Evolutionary conservation across 2,113 vertebrate genomes (phyloP).

Genomic region (Agapornis roseicollis): DNA sequence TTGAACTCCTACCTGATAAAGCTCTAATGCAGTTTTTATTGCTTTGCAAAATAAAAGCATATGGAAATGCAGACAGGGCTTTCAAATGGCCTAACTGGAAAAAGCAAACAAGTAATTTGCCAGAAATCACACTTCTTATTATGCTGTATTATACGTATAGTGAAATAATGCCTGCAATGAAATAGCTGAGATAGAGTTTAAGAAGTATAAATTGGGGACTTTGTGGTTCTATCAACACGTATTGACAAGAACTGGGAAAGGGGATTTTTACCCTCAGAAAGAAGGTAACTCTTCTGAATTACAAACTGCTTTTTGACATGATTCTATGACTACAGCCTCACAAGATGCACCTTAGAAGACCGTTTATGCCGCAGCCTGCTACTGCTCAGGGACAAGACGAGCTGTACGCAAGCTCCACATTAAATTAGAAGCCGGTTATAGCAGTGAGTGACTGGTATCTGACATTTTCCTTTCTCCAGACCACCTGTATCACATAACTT

Average conservation of each 20-base stretch:
- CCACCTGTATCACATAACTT: neutral
- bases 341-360: neutral
- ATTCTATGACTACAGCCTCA: neutral
- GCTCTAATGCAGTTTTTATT: neutral
- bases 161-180: neutral
- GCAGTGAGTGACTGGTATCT: neutral
- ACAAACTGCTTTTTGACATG: neutral
- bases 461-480: conserved; percentile 29
- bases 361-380: neutral
- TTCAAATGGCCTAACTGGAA: neutral
- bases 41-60: neutral
- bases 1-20: neutral
- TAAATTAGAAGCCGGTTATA: neutral
- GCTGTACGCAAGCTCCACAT: neutral
- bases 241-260: neutral
- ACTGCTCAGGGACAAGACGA: neutral
- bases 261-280: neutral
- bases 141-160: neutral
- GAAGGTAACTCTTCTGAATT: neutral
- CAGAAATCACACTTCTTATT: neutral
- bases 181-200: neutral
- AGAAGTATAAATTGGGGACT: neutral
- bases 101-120: neutral
- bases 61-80: neutral
- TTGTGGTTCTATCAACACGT: neutral